Base-by-base conservation (phyloP, 2,113 vertebrate genomes). In the Pycnonotus jocosus region DNA sequence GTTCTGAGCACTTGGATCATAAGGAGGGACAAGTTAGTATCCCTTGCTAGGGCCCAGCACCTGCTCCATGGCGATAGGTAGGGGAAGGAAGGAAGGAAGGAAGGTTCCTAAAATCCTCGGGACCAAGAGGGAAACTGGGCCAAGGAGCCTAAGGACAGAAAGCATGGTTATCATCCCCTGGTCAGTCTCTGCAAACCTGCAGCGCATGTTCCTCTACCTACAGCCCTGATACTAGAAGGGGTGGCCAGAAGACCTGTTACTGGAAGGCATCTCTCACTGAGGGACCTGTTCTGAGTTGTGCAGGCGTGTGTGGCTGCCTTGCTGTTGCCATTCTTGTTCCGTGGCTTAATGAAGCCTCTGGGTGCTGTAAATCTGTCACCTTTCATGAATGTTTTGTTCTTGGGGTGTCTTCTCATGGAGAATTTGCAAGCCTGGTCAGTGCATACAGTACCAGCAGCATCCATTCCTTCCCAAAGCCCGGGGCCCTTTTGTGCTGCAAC, bases 301-400 rank as follows among this genome's bases (percentile, higher is more conserved):
- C 60, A 70, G 44, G 54, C 0, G 0, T 61, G 50, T 48, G 24
- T 78, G 84, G 56, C 65, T 89, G 78, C 50, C 65, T 68, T 2
- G 2, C 58, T 92, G 66, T 51, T 95, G 48, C 66, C 4, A 0
- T 74, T 86, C 57, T 62, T 92, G 35, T 80, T 76, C 58, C 38
- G 12, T 47, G 76, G 65, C 50, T 82, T 38, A 95, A 14, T 44
- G 54, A 85, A 89, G 33, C 69, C 62, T 93, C 56, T 78, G 31
- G 44, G 80, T 80, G n/a, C 82, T 74, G 42, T 96, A 89, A 96
- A 95, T 90, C 87, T 90, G 71, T 96, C 89, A 74, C 51, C 51
- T 82, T 65, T 47, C 15, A 3, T 21, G 47, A 80, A 35, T 1
- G 2, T 47, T 94, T 64, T 38, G 8, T 86, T 91, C 30, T 35